These are phyloP conservation scores for Zhuqinia jingwanae DNA, from an alignment of 2,888 invertebrate genomes.

Conservation along the genomic window DNA sequence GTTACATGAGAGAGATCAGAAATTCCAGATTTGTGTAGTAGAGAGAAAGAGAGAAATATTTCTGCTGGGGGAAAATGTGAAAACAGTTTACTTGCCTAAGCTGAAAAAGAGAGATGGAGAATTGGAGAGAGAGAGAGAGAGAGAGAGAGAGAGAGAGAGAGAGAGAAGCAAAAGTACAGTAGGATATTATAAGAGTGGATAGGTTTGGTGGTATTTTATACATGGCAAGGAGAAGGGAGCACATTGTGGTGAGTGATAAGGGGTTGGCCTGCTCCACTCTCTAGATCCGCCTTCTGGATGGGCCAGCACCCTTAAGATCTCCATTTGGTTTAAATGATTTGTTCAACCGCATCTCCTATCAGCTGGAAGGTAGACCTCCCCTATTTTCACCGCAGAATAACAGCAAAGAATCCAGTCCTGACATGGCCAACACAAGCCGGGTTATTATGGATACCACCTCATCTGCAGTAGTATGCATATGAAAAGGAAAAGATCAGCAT, in stretches of 20 bases:
- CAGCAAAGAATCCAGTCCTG: not conserved
- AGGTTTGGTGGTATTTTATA: not conserved
- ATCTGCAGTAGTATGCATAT: too few species aligned
- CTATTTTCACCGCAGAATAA: not conserved
- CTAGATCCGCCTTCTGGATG: constrained; percentile 73
- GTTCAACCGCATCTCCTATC: constrained; percentile 76
- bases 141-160: not conserved
- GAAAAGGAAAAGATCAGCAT: too few species aligned
- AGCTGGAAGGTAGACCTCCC: constrained; percentile 73
- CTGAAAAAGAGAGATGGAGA: too few species aligned
- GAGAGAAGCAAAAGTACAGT: not conserved
- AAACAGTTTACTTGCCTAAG: constrained; percentile 4
- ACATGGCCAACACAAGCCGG: too few species aligned
- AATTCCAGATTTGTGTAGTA: not conserved
- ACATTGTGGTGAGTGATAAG: constrained; percentile 64
- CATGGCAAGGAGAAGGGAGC: constrained; percentile 9
- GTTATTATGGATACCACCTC: too few species aligned
- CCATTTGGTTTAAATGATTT: constrained; percentile 72
- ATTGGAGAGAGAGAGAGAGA: too few species aligned
- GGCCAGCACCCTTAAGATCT: constrained; percentile 69
- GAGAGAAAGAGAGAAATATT: constrained; percentile 7
- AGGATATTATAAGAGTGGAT: too few species aligned
- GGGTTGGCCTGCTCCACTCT: constrained; percentile 62
- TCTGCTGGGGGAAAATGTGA: constrained; percentile 40
- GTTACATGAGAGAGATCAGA: constrained; percentile 32